phyloP scores from a whole-genome alignment of 2,888 invertebrate species.

The Odontocerum albicorne region DNA sequence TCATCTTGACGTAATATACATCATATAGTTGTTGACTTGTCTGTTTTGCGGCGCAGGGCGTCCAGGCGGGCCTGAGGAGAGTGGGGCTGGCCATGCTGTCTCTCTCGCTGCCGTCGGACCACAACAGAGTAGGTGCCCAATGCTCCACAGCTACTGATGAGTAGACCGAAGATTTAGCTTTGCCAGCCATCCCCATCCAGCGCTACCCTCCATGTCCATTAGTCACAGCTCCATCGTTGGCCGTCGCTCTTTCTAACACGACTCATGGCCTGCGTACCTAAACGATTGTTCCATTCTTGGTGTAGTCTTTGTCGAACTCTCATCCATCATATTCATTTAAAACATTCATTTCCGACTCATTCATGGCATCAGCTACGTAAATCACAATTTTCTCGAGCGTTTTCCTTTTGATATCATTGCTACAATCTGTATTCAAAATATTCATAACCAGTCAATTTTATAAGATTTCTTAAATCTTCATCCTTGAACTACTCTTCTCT shows the following conservation, averaged over 20 bases:
- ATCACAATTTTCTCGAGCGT: too few relatives aligned
- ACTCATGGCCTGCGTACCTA: not conserved
- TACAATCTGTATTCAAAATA: too few relatives aligned
- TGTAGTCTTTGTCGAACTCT: slow-evolving; percentile 1
- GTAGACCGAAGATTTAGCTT: slow-evolving; percentile 5
- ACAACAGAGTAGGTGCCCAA: slow-evolving; percentile 32
- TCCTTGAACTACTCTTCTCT: too few relatives aligned
- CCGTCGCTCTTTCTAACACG: too few relatives aligned
- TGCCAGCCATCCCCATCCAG: not conserved
- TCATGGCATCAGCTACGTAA: too few relatives aligned
- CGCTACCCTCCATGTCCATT: not conserved
- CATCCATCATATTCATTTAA: too few relatives aligned
- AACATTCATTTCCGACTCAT: too few relatives aligned
- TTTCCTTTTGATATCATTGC: too few relatives aligned
- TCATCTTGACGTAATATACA: too few relatives aligned
- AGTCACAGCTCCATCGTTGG: too few relatives aligned
- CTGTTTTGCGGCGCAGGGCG: slow-evolving; percentile 30
- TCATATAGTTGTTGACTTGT: not conserved
- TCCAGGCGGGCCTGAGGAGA: slow-evolving; percentile 33
- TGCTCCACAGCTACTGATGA: slow-evolving; percentile 11
- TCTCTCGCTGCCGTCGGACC: slow-evolving; percentile 33
- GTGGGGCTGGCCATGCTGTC: slow-evolving; percentile 36
- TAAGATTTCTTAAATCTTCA: too few relatives aligned
- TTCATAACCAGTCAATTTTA: too few relatives aligned
- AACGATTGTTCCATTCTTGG: not conserved